These are phyloP conservation scores for Amia ocellicauda DNA, from an alignment of 2,113 vertebrate genomes.

Conservation along the genomic window DNA sequence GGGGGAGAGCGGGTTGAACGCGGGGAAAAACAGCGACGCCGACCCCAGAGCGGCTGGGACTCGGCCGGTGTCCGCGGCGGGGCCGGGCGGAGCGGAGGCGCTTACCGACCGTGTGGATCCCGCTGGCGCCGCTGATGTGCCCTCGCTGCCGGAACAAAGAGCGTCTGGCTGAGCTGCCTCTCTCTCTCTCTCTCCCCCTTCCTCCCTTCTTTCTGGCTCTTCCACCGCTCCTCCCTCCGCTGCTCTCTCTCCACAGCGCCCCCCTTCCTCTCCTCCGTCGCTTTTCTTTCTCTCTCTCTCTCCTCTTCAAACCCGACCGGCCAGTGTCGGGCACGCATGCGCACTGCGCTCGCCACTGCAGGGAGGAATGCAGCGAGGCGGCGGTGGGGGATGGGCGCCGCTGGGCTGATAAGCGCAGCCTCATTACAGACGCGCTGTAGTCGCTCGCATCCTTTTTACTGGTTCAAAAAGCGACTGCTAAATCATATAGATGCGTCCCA, in stretches of 20 bases:
- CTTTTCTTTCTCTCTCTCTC: not conserved
- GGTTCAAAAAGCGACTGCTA: too few relatives aligned
- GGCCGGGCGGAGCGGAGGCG: not conserved
- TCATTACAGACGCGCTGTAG: too few relatives aligned
- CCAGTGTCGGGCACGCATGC: slow-evolving; percentile 38
- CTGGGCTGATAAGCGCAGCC: too few relatives aligned
- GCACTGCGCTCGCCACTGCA: slow-evolving; percentile 19
- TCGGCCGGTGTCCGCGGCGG: too few relatives aligned
- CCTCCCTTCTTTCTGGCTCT: not conserved
- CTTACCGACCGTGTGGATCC: slow-evolving; percentile 55
- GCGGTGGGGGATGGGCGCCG: slow-evolving; percentile 48
- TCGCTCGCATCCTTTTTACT: too few relatives aligned
- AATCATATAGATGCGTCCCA: too few relatives aligned
- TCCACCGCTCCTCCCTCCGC: slow-evolving; percentile 27
- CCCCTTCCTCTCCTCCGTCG: slow-evolving; percentile 37
- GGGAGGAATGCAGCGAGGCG: slow-evolving; percentile 36
- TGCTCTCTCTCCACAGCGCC: slow-evolving; percentile 51
- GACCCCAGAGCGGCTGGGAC: too few relatives aligned
- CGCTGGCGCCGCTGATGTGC: slow-evolving; percentile 37
- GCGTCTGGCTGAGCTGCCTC: slow-evolving; percentile 53
- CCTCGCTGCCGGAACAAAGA: slow-evolving; percentile 71
- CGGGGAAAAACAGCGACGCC: too few relatives aligned
- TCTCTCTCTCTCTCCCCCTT: slow-evolving; percentile 40
- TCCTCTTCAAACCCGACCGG: slow-evolving; percentile 14
- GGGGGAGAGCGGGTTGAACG: too few relatives aligned